Percentiles rank a stretch among this genome's conserved stretches.
Evolutionary conservation across 2,888 invertebrate genomes (phyloP).

Genomic region (Ennomos erosarius): DNA sequence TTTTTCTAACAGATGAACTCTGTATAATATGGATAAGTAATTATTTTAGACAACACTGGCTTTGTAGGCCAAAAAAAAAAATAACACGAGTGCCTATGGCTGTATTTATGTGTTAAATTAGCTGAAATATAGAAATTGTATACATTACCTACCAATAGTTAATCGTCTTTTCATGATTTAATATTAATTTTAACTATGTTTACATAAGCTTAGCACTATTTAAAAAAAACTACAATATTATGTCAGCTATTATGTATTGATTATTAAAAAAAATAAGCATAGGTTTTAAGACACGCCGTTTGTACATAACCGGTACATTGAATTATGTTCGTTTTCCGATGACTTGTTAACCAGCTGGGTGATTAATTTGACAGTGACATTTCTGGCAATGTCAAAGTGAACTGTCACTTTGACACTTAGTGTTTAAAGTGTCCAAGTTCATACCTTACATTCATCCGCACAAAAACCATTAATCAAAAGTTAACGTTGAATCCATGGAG

Average conservation of each 20-base stretch:
- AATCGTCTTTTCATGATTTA: slow-evolving; percentile 24
- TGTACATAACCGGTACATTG: slow-evolving; percentile 38
- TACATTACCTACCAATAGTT: slow-evolving; percentile 19
- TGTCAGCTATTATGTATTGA: slow-evolving; percentile 28
- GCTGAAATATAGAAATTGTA: slow-evolving; percentile 7
- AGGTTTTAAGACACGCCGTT: slow-evolving; percentile 31
- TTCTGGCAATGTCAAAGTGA: slow-evolving; percentile 29
- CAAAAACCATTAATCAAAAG: no score
- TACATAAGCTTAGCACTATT: slow-evolving; percentile 38
- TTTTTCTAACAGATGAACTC: no score
- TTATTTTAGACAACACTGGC: no score
- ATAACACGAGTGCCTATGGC: slow-evolving; percentile 12
- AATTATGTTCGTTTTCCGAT: slow-evolving; percentile 28
- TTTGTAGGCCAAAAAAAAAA: slow-evolving; percentile 1
- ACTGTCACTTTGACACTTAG: no score
- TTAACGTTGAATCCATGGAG: no score
- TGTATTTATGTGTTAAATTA: slow-evolving; percentile 6
- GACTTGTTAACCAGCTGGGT: slow-evolving; percentile 29
- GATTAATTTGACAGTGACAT: slow-evolving; percentile 25
- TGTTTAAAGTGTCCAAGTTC: no score
- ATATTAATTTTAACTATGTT: slow-evolving; percentile 32
- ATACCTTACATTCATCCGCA: no score
- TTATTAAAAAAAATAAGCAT: slow-evolving; percentile 27
- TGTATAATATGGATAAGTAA: no score
- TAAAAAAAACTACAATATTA: slow-evolving; percentile 33